Evolutionary conservation across 2,888 invertebrate genomes (phyloP), one percentile per base, ranked within the genome.

Genomic region (Alitta virens): DNA sequence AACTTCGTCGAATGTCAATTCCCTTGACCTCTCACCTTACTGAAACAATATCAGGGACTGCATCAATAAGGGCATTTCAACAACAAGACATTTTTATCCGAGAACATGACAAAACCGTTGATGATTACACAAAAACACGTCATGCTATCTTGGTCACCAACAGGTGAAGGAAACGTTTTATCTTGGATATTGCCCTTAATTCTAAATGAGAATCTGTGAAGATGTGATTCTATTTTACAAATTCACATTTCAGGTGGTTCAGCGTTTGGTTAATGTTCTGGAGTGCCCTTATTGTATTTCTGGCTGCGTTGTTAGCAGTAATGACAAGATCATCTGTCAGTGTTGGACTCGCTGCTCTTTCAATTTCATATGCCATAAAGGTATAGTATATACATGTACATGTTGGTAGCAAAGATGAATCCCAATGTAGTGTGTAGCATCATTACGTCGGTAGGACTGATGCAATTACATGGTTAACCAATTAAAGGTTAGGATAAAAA

Each of bases 1-100:
- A 98, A 81, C 83, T 98, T 71, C 96, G 96, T 84, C 87, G 98
- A 56, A 84, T 98, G 63, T 94, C 96, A 81, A 95, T 95, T 0
- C 89, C 95, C 0, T 92, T 94, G 1, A 87, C 95, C 60, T 94
- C 95, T 9, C 96, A 96, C 83, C 96, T 98, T 78, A 90, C 93
- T 24, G 98, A 98, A 85, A 94, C 93, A 50, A 89, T 98, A 56
- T 91, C 91, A 1, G 85, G 86, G 25, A 82, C 83, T 9, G 73
- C 78, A 2, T 91, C 91, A 0, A 94, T 96, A 70, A 86, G 95
- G 72, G 95, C 96, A 0, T 96, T 91, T 76, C 86, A 87, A 49
- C 90, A 91, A 42, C 87, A 90, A 71, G 84, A 89, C 2, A 86
- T 92, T 78, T 97, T 98, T 78, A 90, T 94, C 50, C 81, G 84